phyloP scores from a whole-genome alignment of 2,797 vertebrate genomes.

The Acrossocheilus fasciatus region DNA sequence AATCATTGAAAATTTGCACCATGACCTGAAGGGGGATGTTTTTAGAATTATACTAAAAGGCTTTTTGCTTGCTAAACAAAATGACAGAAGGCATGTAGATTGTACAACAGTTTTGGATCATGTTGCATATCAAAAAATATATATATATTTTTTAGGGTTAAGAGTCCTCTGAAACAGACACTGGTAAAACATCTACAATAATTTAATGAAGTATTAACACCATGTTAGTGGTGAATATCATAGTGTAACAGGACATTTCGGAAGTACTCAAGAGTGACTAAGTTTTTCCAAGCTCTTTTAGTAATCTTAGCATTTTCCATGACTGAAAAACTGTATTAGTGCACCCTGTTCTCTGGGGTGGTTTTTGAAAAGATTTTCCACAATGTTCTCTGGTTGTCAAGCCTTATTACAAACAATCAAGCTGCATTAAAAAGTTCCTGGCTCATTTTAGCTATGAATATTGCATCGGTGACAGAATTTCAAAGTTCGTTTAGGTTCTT shows the following conservation, averaged over 20 bases:
- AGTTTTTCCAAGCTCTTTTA: neutral
- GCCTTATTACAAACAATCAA: neutral
- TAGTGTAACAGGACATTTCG: neutral
- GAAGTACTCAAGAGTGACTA: neutral
- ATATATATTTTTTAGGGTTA: neutral
- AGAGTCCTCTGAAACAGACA: neutral
- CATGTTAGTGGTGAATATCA: neutral
- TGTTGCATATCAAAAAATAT: neutral
- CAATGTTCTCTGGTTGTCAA: conserved; percentile 18
- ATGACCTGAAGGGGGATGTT: neutral
- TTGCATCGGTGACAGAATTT: neutral
- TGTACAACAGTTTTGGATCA: neutral
- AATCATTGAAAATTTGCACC: too few species aligned
- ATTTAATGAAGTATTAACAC: neutral
- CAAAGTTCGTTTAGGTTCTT: neutral
- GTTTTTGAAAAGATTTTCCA: neutral
- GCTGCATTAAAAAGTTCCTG: conserved; percentile 4
- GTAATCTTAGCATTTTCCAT: neutral
- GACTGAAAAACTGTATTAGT: neutral
- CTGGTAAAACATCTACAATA: neutral
- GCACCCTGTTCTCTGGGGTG: neutral
- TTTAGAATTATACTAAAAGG: neutral
- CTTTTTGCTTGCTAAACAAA: neutral
- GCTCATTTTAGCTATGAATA: neutral
- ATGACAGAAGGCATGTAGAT: neutral